Base-by-base conservation (phyloP, 2,888 invertebrate species). In the Candidula unifasciata region DNA sequence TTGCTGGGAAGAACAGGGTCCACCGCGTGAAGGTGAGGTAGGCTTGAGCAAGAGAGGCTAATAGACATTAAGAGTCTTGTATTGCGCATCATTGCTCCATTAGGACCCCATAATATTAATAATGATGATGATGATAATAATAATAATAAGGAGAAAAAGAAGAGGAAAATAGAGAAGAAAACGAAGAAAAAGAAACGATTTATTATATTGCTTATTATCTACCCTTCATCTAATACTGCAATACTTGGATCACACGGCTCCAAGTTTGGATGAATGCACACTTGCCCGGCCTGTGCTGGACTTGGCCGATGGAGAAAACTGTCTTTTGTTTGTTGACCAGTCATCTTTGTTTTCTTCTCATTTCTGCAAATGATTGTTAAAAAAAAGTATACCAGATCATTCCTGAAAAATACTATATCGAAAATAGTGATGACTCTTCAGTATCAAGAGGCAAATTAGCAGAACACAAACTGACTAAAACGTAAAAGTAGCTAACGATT, bases 201-300 rank as follows among this genome's bases (percentile, higher is more conserved):
- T 13, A n/a, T 21, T n/a, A 68, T 6, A 30, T 3, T 30, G 27
- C 68, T 27, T n/a, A 54, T 27, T 3, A 37, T 30, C 21, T 64
- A 84, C 79, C 64, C 64, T 35, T 57, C 95, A 85, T 97, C 95
- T 89, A 96, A 97, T 91, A 95, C 95, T 94, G 95, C 96, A 60
- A 97, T 96, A 89, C 96, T 96, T 13, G 96, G 95, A 87, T 96
- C 95, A 90, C 95, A 95, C 57, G 96, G 93, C 13, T 96, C 95
- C 85, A 96, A 93, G 79, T 95, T 93, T 0, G 96, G 96, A 89
- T 96, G 95, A 88, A 95, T 95, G 89, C 96, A 96, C 44, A 95
- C 95, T 76, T 91, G 92, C 52, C 68, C 84, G 1, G 44, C 66
- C 24, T 35, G 10, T n/a, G 3, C 18, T 21, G 21, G 2, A 24